Conservation (phyloP, 2,113 vertebrate species). For the Callipepla squamata region DNA sequence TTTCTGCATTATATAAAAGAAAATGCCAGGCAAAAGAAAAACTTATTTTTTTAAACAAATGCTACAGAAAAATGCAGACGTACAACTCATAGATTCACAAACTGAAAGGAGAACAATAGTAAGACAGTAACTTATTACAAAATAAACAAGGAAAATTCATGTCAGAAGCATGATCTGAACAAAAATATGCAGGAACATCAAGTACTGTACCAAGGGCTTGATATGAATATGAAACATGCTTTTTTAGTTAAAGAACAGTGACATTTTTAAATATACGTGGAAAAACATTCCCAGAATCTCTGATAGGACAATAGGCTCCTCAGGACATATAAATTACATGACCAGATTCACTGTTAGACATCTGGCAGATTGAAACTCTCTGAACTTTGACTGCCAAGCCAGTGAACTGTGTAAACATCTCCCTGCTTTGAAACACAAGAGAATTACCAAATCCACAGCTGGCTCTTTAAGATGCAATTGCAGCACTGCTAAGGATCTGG, state of each 20-base stretch:
- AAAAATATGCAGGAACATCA: constrained; percentile 42
- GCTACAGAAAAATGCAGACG: not conserved
- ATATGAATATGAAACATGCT: not conserved
- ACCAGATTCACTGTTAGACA: not conserved
- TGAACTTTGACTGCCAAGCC: not conserved
- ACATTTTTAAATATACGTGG: not conserved
- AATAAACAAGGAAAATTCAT: constrained; percentile 34
- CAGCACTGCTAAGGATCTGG: not conserved
- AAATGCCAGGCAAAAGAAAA: not conserved
- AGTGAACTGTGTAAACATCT: not conserved
- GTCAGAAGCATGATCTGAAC: not conserved
- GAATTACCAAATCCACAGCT: not conserved
- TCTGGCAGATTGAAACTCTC: not conserved
- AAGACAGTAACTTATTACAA: not conserved
- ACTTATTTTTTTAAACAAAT: not conserved
- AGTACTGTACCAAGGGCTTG: not conserved
- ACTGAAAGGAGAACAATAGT: not conserved
- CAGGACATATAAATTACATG: not conserved
- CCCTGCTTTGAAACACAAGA: not conserved
- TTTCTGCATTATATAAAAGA: not conserved
- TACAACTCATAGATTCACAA: not conserved
- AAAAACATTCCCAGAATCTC: not conserved
- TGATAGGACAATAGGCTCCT: not conserved
- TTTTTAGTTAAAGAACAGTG: not conserved
- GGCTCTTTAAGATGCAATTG: not conserved